Evolutionary conservation across 2,888 invertebrate genomes (phyloP).

Genomic region (Rhimphoctona megacephalus): DNA sequence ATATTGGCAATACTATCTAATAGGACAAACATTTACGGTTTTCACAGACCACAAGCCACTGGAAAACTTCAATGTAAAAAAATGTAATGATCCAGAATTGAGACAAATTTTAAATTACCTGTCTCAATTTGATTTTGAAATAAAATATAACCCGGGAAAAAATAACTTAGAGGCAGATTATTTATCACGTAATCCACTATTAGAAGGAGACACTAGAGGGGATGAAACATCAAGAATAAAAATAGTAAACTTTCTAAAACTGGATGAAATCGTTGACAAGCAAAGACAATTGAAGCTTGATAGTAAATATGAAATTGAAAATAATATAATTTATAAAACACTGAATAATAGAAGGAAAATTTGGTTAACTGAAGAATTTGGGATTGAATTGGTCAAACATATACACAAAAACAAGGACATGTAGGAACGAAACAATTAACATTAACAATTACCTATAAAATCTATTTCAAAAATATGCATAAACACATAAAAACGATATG

Average conservation of each 20-base stretch:
- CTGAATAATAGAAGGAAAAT: constrained; percentile 65
- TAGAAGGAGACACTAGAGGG: constrained; percentile 25
- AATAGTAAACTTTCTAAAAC: constrained; percentile 40
- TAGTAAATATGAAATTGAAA: constrained; percentile 50
- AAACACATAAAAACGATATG: constrained; percentile 40
- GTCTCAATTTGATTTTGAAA: constrained; percentile 49
- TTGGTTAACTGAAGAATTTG: constrained; percentile 60
- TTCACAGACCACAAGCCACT: constrained; percentile 57
- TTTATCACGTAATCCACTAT: constrained; percentile 41
- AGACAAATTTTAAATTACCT: constrained; percentile 44
- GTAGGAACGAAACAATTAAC: constrained; percentile 63
- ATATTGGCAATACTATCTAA: constrained; percentile 54
- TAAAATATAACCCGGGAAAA: constrained; percentile 49
- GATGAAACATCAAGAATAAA: constrained; percentile 36
- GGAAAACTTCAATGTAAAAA: constrained; percentile 49
- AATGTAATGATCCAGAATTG: constrained; percentile 48
- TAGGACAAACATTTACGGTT: constrained; percentile 45
- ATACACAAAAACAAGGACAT: constrained; percentile 46
- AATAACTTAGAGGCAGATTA: constrained; percentile 51
- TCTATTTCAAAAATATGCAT: constrained; percentile 48
- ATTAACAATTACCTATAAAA: constrained; percentile 28
- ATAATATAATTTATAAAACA: constrained; percentile 64
- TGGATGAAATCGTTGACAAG: constrained; percentile 40
- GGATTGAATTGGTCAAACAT: constrained; percentile 62
- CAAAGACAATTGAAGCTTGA: constrained; percentile 56